phyloP scores from a whole-genome alignment of 2,113 vertebrate species.

The Lophius piscatorius region DNA sequence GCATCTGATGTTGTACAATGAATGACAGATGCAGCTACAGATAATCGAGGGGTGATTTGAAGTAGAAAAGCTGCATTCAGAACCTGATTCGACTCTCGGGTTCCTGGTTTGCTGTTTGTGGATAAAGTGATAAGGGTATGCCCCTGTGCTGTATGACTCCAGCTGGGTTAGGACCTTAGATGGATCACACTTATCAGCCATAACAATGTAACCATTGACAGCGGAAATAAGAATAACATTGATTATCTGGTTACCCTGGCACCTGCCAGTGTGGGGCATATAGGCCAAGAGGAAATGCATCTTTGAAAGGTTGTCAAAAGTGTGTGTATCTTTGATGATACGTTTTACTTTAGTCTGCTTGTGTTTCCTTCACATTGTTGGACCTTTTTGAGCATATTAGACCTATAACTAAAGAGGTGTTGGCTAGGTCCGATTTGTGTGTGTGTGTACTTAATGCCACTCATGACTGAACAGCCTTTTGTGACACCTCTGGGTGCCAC shows the following conservation, averaged over 20 bases:
- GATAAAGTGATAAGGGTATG: too few species aligned
- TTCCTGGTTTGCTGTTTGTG: not conserved
- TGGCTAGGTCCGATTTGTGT: not conserved
- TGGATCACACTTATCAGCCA: too few species aligned
- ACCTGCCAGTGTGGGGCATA: too few species aligned
- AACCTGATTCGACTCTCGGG: conserved; percentile 2
- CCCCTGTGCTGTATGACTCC: too few species aligned
- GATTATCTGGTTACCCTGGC: too few species aligned
- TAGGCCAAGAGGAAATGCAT: conserved; percentile 27
- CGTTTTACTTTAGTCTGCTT: not conserved
- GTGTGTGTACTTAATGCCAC: not conserved
- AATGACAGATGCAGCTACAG: conserved; percentile 3
- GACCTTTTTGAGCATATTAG: not conserved
- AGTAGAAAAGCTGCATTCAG: not conserved
- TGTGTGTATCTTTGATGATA: conserved; percentile 1
- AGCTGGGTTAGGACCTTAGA: too few species aligned
- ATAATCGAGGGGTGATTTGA: not conserved
- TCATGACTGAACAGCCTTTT: conserved; percentile 19
- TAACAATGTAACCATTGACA: too few species aligned
- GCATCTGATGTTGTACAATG: conserved; percentile 8
- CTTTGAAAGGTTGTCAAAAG: conserved; percentile 12
- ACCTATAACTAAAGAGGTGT: not conserved
- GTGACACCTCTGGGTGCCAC: conserved; percentile 27
- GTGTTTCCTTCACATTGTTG: not conserved
- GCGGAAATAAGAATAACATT: too few species aligned